Evolutionary conservation across 2,113 vertebrate genomes (phyloP).

Genomic region (Chaenocephalus aceratus): DNA sequence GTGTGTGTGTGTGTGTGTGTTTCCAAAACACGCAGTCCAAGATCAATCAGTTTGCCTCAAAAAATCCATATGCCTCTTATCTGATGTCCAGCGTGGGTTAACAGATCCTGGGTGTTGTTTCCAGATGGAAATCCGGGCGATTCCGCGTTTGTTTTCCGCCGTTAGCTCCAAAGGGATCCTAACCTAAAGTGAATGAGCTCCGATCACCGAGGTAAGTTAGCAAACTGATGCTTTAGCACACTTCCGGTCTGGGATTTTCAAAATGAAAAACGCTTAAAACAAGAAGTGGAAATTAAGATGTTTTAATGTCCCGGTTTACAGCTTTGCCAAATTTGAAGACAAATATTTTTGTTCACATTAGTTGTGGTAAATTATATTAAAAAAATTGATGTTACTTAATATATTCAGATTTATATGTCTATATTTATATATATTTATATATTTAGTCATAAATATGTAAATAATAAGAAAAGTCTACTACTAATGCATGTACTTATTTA

Average conservation of each 20-base stretch:
- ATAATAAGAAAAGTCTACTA: too few relatives aligned
- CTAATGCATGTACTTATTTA: too few relatives aligned
- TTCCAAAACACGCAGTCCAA: slow-evolving; percentile 26
- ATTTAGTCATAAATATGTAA: too few relatives aligned
- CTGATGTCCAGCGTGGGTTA: neutral
- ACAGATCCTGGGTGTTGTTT: neutral
- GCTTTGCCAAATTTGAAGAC: too few relatives aligned
- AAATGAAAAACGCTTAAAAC: slow-evolving; percentile 32
- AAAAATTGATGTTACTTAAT: too few relatives aligned
- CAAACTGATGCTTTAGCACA: accelerated
- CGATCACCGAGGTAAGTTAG: neutral
- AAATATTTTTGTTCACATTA: too few relatives aligned
- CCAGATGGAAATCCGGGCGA: neutral
- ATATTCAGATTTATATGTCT: too few relatives aligned
- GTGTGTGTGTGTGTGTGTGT: neutral
- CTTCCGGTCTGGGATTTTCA: slow-evolving; percentile 21
- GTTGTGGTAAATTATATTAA: too few relatives aligned
- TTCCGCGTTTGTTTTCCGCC: slow-evolving; percentile 9
- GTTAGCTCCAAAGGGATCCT: slow-evolving; percentile 30
- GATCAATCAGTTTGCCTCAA: slow-evolving; percentile 3
- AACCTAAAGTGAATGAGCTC: slow-evolving; percentile 43
- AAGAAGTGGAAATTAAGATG: too few relatives aligned
- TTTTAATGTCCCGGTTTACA: too few relatives aligned
- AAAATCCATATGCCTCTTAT: neutral
- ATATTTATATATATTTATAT: too few relatives aligned